A percentile compares a stretch with the other conserved stretches of the same genome.
These are phyloP conservation scores for Cavia aperea DNA, from an alignment of 2,113 vertebrate species.

Conservation along the genomic window DNA sequence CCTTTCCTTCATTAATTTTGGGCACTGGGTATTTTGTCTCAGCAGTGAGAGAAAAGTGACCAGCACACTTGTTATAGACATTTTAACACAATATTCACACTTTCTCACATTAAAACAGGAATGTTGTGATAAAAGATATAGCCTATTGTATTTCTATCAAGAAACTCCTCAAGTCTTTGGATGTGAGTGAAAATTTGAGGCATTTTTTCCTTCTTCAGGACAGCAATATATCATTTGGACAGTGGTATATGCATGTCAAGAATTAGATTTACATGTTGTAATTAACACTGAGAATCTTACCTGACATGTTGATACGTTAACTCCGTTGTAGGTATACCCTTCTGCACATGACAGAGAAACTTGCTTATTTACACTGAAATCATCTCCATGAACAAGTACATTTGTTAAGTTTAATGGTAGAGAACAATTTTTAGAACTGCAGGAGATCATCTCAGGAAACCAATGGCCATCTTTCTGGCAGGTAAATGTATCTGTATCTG, in stretches of 20 bases:
- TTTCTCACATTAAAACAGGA: conserved; percentile 15
- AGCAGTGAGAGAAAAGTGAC: no score
- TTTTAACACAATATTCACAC: background rate
- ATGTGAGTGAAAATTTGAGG: background rate
- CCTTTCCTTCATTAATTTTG: no score
- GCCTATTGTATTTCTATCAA: background rate
- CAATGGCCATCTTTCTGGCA: conserved; percentile 89
- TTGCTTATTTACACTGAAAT: conserved; percentile 82
- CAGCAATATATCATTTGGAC: background rate
- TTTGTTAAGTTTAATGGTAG: conserved; percentile 79
- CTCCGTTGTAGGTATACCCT: conserved; percentile 84
- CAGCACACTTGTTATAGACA: background rate
- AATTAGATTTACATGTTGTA: background rate
- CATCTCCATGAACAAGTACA: conserved; percentile 75
- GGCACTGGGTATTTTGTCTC: no score
- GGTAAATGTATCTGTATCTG: conserved; percentile 75
- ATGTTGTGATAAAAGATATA: background rate
- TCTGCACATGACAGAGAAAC: conserved; percentile 83
- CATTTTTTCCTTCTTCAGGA: background rate
- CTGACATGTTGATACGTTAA: conserved; percentile 82
- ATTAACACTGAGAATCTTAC: conserved; percentile 69
- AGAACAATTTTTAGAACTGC: conserved; percentile 81
- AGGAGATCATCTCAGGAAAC: conserved; percentile 84
- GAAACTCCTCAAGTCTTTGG: background rate
- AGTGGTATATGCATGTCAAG: background rate